Percentiles rank a stretch among this genome's conserved stretches.
Conservation (phyloP, 2,888 invertebrate genomes). For the Lysandra coridon region DNA sequence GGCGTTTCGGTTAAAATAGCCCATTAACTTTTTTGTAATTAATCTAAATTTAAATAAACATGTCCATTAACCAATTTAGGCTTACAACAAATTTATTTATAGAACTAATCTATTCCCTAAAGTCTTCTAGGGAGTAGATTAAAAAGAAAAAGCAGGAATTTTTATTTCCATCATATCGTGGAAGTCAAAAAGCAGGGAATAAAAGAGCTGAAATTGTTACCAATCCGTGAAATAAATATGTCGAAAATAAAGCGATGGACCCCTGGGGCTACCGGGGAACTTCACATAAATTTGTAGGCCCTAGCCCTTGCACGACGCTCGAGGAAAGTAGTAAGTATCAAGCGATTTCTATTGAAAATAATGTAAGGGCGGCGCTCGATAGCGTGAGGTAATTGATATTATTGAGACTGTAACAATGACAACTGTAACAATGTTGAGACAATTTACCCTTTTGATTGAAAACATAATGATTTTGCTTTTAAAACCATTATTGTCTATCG, state of each 20-base stretch:
- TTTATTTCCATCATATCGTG: constrained; percentile 2
- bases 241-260: constrained; percentile 22
- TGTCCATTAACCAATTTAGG: background rate
- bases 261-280: constrained; percentile 3
- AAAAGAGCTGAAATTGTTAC: constrained; percentile 4
- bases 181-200: constrained; percentile 1
- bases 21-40: background rate
- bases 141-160: background rate
- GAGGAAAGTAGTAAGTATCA: constrained; percentile 24
- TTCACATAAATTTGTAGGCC: constrained; percentile 28
- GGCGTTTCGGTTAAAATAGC: background rate
- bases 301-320: constrained; percentile 22
- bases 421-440: too few relatives aligned
- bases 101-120: too few relatives aligned
- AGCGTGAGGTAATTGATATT: background rate
- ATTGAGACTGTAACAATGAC: background rate
- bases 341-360: constrained; percentile 22
- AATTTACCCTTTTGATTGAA: too few relatives aligned
- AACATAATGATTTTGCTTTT: background rate
- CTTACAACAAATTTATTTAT: background rate
- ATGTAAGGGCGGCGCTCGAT: background rate
- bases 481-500: background rate
- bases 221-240: constrained; percentile 30
- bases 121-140: too few relatives aligned
- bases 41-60: background rate